A percentile compares a stretch with the other conserved stretches of the same genome.
Conservation (phyloP, 2,888 invertebrate genomes). For the Baronia brevicornis region DNA sequence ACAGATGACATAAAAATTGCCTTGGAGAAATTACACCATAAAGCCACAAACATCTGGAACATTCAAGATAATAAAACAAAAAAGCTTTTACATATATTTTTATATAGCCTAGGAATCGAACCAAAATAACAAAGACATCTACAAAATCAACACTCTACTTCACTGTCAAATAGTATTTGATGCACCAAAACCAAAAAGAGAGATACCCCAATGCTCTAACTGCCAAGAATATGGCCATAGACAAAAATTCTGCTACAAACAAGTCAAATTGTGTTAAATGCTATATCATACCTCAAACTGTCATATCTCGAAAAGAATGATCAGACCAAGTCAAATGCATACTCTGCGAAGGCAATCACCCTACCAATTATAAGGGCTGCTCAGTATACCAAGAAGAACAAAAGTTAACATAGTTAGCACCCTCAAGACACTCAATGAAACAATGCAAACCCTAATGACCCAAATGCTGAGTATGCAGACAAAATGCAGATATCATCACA, state of each 20-base stretch:
- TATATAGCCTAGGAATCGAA: too few species aligned
- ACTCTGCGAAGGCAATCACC: constrained; percentile 23
- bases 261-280: constrained; percentile 20
- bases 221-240: constrained; percentile 26
- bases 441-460: background rate
- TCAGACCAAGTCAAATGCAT: constrained; percentile 21
- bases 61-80: too few species aligned
- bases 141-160: background rate
- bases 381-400: constrained; percentile 19
- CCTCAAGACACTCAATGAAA: background rate
- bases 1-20: too few species aligned
- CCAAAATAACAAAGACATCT: too few species aligned
- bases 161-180: constrained; percentile 9
- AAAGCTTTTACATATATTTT: too few species aligned
- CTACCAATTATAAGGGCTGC: constrained; percentile 23
- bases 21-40: too few species aligned
- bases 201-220: constrained; percentile 21
- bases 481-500: background rate
- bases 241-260: constrained; percentile 18
- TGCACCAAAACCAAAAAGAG: constrained; percentile 20
- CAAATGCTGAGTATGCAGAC: background rate
- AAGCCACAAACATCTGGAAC: too few species aligned
- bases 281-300: background rate
- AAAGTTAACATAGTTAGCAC: constrained; percentile 5
- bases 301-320: constrained; percentile 16